Evolutionary conservation across 2,797 vertebrate genomes (phyloP).

Genomic region (Sebastes steindachneri): DNA sequence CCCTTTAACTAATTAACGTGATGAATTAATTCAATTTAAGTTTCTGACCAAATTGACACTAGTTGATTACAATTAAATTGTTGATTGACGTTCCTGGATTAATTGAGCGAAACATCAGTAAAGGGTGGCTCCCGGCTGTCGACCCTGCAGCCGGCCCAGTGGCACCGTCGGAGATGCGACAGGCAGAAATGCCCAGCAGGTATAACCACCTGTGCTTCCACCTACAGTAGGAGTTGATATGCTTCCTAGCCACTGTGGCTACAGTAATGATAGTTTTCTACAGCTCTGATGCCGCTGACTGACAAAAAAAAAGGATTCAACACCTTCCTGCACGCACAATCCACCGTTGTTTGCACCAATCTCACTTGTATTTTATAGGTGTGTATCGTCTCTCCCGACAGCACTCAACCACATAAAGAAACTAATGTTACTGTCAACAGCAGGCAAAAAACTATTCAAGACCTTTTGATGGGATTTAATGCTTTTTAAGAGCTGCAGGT

Average conservation of each 20-base stretch:
- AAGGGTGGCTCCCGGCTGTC: no score
- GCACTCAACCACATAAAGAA: background rate
- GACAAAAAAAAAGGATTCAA: background rate
- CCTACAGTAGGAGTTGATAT: background rate
- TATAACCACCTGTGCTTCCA: no score
- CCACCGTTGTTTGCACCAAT: background rate
- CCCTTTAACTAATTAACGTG: no score
- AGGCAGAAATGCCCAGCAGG: no score
- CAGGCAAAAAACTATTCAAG: background rate
- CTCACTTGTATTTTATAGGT: background rate
- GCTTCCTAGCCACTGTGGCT: background rate
- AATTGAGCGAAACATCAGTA: no score
- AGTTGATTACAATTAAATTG: background rate
- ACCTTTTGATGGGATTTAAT: background rate
- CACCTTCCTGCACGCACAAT: background rate
- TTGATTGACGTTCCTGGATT: no score
- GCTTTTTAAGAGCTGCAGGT: background rate
- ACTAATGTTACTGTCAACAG: background rate
- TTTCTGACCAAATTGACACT: background rate
- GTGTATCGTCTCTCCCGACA: background rate
- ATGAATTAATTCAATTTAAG: background rate
- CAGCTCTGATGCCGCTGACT: background rate
- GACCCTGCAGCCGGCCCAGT: no score
- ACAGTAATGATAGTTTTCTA: background rate
- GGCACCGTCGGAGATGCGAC: no score